phyloP scores from a whole-genome alignment of 1,140 invertebrate species.

The Paralvinella palmiformis region DNA sequence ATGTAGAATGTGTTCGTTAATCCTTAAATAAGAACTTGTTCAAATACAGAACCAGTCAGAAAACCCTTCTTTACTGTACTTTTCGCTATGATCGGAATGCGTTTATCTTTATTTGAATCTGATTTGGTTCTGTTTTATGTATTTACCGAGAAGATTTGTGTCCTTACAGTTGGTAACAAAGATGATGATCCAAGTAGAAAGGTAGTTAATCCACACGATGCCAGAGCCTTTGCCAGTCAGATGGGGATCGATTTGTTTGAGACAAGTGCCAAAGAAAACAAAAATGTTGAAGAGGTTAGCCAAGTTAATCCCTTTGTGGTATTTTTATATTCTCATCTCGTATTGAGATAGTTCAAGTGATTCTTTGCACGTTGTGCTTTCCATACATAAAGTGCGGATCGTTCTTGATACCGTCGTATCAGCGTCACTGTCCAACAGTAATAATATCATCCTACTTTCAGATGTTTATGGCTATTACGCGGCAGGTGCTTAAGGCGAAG shows the following conservation, averaged over 20 bases:
- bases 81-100: too few species aligned
- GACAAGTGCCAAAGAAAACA: slow-evolving; percentile 96
- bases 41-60: too few species aligned
- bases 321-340: background rate
- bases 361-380: background rate
- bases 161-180: slow-evolving; percentile 90
- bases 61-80: too few species aligned
- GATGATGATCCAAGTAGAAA: slow-evolving; percentile 95
- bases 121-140: too few species aligned
- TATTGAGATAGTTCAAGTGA: background rate
- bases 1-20: too few species aligned
- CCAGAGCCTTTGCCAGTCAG: slow-evolving; percentile 93
- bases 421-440: background rate
- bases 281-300: slow-evolving; percentile 96
- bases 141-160: too few species aligned
- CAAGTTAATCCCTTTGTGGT: slow-evolving; percentile 79
- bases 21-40: too few species aligned
- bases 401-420: background rate
- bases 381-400: background rate
- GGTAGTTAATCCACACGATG: slow-evolving; percentile 95
- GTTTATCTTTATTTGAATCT: too few species aligned
- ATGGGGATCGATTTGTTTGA: slow-evolving; percentile 97
- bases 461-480: slow-evolving; percentile 22
- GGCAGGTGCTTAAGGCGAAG: slow-evolving; percentile 14
- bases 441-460: slow-evolving; percentile 6